Percentiles rank a stretch among this genome's conserved stretches.
Conservation (phyloP, 1,140 invertebrate genomes). For the Trachymyrmex septentrionalis region DNA sequence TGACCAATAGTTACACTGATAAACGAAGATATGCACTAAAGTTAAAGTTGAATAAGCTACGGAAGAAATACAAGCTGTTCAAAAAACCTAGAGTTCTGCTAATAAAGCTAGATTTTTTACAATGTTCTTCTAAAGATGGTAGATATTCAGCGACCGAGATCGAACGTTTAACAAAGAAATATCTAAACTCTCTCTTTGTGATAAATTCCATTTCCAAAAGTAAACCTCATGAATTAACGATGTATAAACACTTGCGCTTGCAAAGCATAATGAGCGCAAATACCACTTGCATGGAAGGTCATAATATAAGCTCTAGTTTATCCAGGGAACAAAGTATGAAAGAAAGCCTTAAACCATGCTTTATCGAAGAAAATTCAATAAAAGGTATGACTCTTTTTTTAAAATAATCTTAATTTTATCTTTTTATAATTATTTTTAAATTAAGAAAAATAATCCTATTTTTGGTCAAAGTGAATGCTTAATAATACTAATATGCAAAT, state of each 20-base stretch:
- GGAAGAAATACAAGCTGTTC: constrained; percentile 30
- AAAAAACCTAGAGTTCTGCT: constrained; percentile 54
- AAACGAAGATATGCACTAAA: too few relatives aligned
- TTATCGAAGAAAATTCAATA: neutral
- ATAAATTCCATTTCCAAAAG: constrained; percentile 54
- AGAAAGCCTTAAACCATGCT: neutral
- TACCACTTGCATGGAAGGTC: neutral
- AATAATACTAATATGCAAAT: too few relatives aligned
- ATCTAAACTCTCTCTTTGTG: constrained; percentile 56
- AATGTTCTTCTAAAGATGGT: neutral
- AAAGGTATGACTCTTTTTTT: constrained; percentile 6
- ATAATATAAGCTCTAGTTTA: neutral
- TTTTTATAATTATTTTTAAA: constrained; percentile 17
- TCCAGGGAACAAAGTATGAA: neutral
- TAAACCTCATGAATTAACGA: neutral
- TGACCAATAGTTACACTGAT: neutral
- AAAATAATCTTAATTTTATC: neutral
- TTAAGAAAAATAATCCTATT: too few relatives aligned
- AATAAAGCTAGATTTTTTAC: constrained; percentile 68
- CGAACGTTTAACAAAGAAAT: constrained; percentile 58
- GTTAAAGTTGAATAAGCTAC: neutral
- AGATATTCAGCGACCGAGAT: constrained; percentile 68
- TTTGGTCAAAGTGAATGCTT: too few relatives aligned
- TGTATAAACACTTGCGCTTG: neutral
- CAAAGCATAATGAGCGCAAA: neutral